Conservation (phyloP, 64 coral and sea anemone species). For the Trachythela sp. region DNA sequence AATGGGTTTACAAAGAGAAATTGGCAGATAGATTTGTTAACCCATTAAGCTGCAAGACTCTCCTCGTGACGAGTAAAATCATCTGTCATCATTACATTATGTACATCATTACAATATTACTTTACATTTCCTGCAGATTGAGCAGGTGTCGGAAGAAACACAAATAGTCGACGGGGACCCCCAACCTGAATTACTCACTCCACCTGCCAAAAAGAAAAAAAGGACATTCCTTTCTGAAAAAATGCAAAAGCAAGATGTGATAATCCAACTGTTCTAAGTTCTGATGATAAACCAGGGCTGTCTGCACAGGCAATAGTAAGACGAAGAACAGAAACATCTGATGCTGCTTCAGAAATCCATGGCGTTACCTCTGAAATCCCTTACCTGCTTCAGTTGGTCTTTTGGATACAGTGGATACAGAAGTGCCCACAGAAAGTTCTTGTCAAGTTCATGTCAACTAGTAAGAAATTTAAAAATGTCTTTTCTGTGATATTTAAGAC, state of each 20-base stretch:
- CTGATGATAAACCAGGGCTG: not conserved
- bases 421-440: not conserved
- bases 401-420: not conserved
- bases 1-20: not conserved
- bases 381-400: conserved; percentile 4
- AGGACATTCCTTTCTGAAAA: not conserved
- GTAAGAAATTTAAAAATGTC: conserved; percentile 24
- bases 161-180: not conserved
- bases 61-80: not conserved
- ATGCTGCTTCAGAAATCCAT: conserved; percentile 3
- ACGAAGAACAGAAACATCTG: not conserved
- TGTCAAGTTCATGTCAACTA: not conserved
- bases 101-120: not conserved
- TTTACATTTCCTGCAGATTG: conserved; percentile 7
- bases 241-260: not conserved
- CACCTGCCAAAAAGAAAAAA: not conserved
- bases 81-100: not conserved
- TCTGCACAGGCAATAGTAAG: not conserved
- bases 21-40: not conserved
- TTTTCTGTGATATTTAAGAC: conserved; percentile 27
- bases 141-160: not conserved
- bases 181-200: not conserved
- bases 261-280: no score
- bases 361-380: not conserved
- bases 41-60: no score